Evolutionary conservation across 1,140 invertebrate species (phyloP).

Genomic region (Condylostylus longicornis): DNA sequence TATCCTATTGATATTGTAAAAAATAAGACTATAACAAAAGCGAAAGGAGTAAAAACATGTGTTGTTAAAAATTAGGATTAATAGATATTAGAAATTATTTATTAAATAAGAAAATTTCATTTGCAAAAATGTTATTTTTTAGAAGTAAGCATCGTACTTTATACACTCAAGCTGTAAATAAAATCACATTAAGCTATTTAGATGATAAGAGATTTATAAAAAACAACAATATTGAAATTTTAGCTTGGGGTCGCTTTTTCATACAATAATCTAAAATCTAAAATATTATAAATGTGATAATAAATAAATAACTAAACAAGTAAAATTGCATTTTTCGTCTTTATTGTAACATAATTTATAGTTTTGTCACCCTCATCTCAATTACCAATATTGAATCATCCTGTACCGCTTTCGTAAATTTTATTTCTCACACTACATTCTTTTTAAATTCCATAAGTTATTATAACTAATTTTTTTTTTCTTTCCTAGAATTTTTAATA

Average conservation of each 20-base stretch:
- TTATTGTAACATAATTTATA: too few species aligned
- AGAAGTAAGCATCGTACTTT: constrained; percentile 14
- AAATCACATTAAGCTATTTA: constrained; percentile 10
- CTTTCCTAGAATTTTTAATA: too few species aligned
- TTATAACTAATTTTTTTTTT: too few species aligned
- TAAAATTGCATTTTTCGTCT: too few species aligned
- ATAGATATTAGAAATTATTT: constrained; percentile 15
- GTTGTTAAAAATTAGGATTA: constrained; percentile 10
- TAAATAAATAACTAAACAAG: too few species aligned
- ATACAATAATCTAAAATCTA: too few species aligned
- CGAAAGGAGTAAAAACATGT: constrained; percentile 11
- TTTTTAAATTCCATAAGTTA: too few species aligned
- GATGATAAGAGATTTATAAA: constrained; percentile 10
- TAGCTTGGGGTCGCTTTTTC: constrained; percentile 9
- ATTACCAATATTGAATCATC: too few species aligned
- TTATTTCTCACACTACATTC: too few species aligned
- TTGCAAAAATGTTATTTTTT: constrained; percentile 13
- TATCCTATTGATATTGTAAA: constrained; percentile 3
- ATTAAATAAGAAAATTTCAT: constrained; percentile 10
- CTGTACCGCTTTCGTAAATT: too few species aligned
- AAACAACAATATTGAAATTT: constrained; percentile 5
- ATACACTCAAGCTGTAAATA: constrained; percentile 15
- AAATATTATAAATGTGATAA: too few species aligned
- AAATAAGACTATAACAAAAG: constrained; percentile 7
- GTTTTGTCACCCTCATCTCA: too few species aligned